Percentiles rank a stretch among this genome's conserved stretches.
Evolutionary conservation across 2,797 vertebrate genomes (phyloP).

Genomic region (Onychomys arenicola): DNA sequence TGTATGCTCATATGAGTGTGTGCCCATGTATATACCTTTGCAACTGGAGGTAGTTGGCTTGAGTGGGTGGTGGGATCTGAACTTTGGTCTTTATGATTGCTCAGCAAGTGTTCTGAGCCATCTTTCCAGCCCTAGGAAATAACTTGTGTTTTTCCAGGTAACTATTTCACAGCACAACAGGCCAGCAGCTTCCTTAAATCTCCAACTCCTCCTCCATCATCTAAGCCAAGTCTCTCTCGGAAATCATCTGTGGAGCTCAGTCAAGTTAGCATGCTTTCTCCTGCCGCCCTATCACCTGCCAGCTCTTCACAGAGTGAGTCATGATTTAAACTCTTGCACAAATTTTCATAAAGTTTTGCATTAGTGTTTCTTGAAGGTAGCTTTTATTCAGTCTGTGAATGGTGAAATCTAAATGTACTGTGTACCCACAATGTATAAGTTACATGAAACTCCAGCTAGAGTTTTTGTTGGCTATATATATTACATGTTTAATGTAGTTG

Average conservation of each 20-base stretch:
- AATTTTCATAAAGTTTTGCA: slow-evolving; percentile 87
- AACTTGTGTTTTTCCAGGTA: slow-evolving; percentile 89
- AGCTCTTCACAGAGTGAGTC: slow-evolving; percentile 98
- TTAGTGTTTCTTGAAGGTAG: slow-evolving; percentile 85
- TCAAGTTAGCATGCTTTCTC: slow-evolving; percentile 96
- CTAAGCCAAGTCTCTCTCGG: slow-evolving; percentile 95
- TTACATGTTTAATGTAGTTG: slow-evolving; percentile 89
- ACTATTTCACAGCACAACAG: slow-evolving; percentile 95
- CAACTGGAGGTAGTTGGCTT: background rate
- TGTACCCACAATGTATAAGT: slow-evolving; percentile 85
- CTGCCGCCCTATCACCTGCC: slow-evolving; percentile 95
- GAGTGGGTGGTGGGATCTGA: background rate
- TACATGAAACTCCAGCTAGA: slow-evolving; percentile 86
- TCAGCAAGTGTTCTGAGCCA: background rate
- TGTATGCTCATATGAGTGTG: background rate
- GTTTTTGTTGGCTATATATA: slow-evolving; percentile 89
- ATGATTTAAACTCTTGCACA: slow-evolving; percentile 87
- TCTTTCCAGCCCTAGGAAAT: background rate
- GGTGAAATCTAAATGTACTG: slow-evolving; percentile 85
- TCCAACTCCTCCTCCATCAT: slow-evolving; percentile 94
- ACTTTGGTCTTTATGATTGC: background rate
- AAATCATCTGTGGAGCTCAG: slow-evolving; percentile 97
- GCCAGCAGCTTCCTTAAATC: slow-evolving; percentile 96
- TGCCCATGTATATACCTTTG: background rate
- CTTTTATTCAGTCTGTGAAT: slow-evolving; percentile 83